Conservation (phyloP, 2,797 vertebrate genomes). For the Enteromius thamalakanensis region DNA sequence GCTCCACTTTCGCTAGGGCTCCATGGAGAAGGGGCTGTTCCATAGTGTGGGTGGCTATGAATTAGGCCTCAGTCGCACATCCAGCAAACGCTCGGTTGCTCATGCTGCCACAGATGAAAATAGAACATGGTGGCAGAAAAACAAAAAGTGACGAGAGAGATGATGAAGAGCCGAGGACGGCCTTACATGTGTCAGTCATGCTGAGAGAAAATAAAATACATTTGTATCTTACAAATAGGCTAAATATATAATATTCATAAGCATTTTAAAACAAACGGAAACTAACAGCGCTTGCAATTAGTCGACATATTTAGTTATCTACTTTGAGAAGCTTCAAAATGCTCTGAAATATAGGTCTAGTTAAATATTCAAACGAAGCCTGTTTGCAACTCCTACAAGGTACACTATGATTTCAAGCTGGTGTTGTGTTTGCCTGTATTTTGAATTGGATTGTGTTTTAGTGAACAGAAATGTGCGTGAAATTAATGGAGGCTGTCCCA, state of each 20-base stretch:
- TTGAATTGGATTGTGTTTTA: background rate
- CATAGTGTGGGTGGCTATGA: slow-evolving; percentile 57
- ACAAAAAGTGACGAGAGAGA: slow-evolving; percentile 51
- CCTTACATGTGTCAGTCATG: slow-evolving; percentile 21
- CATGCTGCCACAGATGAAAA: slow-evolving; percentile 51
- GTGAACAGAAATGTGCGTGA: background rate
- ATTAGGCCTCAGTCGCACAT: slow-evolving; percentile 56
- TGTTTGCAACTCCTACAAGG: background rate
- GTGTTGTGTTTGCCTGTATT: background rate
- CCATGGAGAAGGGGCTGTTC: slow-evolving; percentile 61
- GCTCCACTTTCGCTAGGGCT: slow-evolving; percentile 50
- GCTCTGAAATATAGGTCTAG: background rate
- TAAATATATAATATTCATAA: background rate
- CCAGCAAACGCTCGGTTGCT: slow-evolving; percentile 58
- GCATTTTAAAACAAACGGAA: background rate
- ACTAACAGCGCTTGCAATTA: background rate
- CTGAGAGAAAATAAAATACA: background rate
- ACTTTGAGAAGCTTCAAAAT: background rate
- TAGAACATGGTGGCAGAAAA: slow-evolving; percentile 55
- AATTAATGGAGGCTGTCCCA: background rate
- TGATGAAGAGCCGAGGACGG: slow-evolving; percentile 28
- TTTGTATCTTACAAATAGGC: background rate
- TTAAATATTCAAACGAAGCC: background rate
- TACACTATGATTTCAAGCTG: background rate
- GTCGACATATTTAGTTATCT: background rate